Evolutionary conservation across 2,113 vertebrate species (phyloP).

Genomic region (Toxotes jaculatrix): DNA sequence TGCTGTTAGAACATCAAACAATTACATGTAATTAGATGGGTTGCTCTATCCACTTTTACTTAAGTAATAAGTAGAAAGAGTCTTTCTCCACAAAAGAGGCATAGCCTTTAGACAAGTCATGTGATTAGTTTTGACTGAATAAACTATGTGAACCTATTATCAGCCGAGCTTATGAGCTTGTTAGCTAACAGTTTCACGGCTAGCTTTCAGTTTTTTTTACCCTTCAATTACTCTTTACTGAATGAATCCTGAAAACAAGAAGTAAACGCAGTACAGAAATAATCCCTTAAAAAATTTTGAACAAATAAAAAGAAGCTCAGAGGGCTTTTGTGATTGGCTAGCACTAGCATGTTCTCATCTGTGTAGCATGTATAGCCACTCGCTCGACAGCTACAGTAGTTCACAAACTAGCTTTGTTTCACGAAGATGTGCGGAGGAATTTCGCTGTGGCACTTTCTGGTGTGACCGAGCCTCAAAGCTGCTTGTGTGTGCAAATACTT

Average conservation of each 20-base stretch:
- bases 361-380: not conserved
- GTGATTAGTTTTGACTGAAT: not conserved
- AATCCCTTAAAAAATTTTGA: not conserved
- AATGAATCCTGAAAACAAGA: not conserved
- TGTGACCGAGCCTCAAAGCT: constrained; percentile 53
- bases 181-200: not conserved
- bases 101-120: not conserved
- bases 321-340: not conserved
- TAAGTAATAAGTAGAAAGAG: too few species aligned
- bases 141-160: constrained; percentile 3
- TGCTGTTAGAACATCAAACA: not conserved
- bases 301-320: not conserved
- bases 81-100: not conserved
- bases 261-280: not conserved
- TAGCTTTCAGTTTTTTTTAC: not conserved
- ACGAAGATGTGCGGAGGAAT: not conserved
- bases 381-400: not conserved
- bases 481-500: constrained; percentile 43
- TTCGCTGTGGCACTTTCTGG: constrained; percentile 2
- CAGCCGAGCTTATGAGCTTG: not conserved
- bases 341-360: not conserved
- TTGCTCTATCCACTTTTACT: not conserved
- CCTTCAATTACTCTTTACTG: too few species aligned
- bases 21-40: not conserved
- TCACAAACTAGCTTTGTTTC: not conserved